Percentiles rank a stretch among this genome's conserved stretches.
Conservation (phyloP, 92 coral and sea anemone genomes). For the Parazoanthus atlanticus region DNA sequence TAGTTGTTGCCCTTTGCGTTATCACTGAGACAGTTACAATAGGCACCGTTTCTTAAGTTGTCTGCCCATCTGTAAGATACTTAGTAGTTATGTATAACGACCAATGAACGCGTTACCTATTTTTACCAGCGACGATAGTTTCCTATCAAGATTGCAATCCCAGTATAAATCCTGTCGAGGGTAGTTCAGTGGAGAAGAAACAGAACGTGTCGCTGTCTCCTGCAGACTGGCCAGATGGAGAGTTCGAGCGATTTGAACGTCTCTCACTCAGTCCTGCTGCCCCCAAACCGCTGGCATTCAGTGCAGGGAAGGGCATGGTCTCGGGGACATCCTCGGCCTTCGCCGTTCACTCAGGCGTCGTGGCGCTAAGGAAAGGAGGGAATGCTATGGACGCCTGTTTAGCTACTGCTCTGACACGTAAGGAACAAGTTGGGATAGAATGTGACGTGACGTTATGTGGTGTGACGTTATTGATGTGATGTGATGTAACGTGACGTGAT, state of each 20-base stretch:
- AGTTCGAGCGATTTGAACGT: constrained; percentile 64
- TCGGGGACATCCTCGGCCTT: constrained; percentile 80
- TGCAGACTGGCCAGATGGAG: constrained; percentile 72
- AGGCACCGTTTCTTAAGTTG: no score
- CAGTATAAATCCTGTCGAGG: not conserved
- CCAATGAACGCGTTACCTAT: no score
- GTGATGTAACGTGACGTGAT: not conserved
- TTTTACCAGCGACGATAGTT: not conserved
- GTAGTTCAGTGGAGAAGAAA: not conserved
- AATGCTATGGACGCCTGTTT: constrained; percentile 97
- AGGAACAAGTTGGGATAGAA: not conserved
- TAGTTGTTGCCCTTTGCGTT: no score
- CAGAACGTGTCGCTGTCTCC: constrained; percentile 81
- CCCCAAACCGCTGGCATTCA: constrained; percentile 89
- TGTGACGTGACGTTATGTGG: not conserved
- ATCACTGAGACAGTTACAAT: no score
- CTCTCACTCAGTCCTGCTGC: constrained; percentile 60
- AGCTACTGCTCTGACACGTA: constrained; percentile 93
- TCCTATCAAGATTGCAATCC: not conserved
- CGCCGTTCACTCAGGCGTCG: constrained; percentile 88
- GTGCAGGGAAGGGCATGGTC: constrained; percentile 78
- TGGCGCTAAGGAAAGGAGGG: constrained; percentile 89
- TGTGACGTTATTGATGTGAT: not conserved
- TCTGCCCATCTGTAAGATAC: not conserved
- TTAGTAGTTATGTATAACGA: not conserved